Conservation (phyloP, 2,113 vertebrate genomes). For the Anthoscopus minutus region DNA sequence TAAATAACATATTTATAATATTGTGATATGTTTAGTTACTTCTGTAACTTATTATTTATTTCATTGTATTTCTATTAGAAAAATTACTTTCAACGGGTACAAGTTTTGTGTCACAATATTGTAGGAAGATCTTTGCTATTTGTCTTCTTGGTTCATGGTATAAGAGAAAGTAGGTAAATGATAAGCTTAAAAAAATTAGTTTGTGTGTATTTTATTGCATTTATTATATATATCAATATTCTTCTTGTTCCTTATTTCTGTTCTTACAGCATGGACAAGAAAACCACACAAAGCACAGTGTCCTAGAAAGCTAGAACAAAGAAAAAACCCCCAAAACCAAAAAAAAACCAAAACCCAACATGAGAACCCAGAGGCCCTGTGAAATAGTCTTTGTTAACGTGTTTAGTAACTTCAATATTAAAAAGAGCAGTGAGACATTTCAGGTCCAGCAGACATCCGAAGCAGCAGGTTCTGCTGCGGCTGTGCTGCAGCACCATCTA, state of each 20-base stretch:
- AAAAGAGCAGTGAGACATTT: not conserved
- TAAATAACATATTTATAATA: not conserved
- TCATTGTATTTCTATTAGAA: not conserved
- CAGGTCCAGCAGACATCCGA: accelerated
- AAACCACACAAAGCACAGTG: not conserved
- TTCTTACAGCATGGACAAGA: not conserved
- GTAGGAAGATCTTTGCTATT: not conserved
- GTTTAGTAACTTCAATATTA: not conserved
- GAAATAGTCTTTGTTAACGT: not conserved
- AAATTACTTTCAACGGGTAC: not conserved
- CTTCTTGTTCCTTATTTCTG: not conserved
- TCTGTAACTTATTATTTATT: not conserved
- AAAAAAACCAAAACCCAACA: not conserved
- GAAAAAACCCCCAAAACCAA: accelerated
- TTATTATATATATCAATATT: not conserved
- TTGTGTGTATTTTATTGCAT: not conserved
- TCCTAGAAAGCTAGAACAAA: not conserved
- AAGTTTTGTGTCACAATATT: not conserved
- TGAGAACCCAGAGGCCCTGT: not conserved
- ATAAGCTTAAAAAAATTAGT: not conserved
- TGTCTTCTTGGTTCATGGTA: not conserved
- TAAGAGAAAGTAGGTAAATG: not conserved
- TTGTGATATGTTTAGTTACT: not conserved
- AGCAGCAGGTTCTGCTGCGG: not conserved
- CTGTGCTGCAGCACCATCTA: constrained; percentile 69